Base-by-base conservation (phyloP, 2,797 vertebrate species). In the Amniataba percoides region DNA sequence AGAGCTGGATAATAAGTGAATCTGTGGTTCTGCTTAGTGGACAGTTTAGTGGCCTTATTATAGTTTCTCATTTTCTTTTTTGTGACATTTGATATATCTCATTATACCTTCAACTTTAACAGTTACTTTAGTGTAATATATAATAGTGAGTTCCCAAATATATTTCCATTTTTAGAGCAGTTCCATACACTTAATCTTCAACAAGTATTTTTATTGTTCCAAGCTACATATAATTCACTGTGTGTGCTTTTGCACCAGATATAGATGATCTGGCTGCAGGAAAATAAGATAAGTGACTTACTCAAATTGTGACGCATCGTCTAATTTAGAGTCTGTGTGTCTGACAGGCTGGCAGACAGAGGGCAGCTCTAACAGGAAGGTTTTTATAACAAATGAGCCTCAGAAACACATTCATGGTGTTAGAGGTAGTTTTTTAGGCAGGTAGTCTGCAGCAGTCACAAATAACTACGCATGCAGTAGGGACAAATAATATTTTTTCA, bases 341-440 rank as follows among this genome's bases (percentile, higher is more conserved):
- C 66, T 88, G 89, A 71, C 90, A 88, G 81, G 64, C 71, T 66
- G 84, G 21, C 36, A 81, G 73, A 71, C 58, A 71, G 60, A 83
- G 83, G 70, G 56, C 46, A 67, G 27, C 82, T 78, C 71, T 92
- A 92, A 93, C 93, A 93, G 89, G 89, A 85, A 46, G 55, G 43
- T 49, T 89, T 31, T 84, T 71, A 59, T 19, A 46, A 67, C 69
- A 79, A 81, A 87, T 75, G 65, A 65, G 49, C 36, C 48, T 27
- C 18, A 55, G 27, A 76, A 72, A 82, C 18, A 75, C 36, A 5
- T 81, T 70, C 7, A 15, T 31, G 13, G 27, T 71, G 40, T 74
- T 59, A 60, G 67, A 61, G 57, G 69, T 70, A 57, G 64, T 46
- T 52, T 31, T 31, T 36, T 2, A 60, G 46, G 8, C 21, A 64